These are phyloP conservation scores for Mongoloraphidia duomilia DNA, from an alignment of 2,888 invertebrate species.

Conservation along the genomic window DNA sequence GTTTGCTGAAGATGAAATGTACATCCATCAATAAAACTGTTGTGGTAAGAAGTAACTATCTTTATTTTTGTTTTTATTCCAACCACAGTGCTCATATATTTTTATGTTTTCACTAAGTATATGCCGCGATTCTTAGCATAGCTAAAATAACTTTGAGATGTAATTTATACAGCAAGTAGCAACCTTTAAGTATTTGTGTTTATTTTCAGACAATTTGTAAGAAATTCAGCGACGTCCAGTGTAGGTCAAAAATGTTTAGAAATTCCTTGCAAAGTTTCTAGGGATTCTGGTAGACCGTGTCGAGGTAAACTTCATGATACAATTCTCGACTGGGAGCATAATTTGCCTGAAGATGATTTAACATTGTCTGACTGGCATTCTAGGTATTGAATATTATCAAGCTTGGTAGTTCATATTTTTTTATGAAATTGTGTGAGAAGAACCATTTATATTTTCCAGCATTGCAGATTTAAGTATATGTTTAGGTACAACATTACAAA, in stretches of 20 bases:
- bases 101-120: no score
- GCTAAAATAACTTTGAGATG: no score
- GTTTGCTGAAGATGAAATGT: no score
- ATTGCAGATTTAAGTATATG: slow-evolving; percentile 86
- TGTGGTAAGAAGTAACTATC: no score
- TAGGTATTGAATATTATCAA: slow-evolving; percentile 36
- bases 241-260: slow-evolving; percentile 66
- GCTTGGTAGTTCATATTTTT: slow-evolving; percentile 3
- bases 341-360: slow-evolving; percentile 75
- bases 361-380: slow-evolving; percentile 76
- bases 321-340: slow-evolving; percentile 95
- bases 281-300: slow-evolving; percentile 52
- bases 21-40: no score
- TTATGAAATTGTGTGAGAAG: slow-evolving; percentile 7
- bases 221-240: slow-evolving; percentile 59
- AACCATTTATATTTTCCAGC: slow-evolving; percentile 37
- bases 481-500: slow-evolving; percentile 95
- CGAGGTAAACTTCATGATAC: slow-evolving; percentile 81
- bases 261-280: slow-evolving; percentile 47
- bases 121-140: no score
- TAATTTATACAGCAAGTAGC: no score
- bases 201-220: slow-evolving; percentile 58
- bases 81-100: no score
- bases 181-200: neutral
- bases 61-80: no score